Base-by-base conservation (phyloP, 2,113 vertebrate genomes). In the Cephalophus harveyi region DNA sequence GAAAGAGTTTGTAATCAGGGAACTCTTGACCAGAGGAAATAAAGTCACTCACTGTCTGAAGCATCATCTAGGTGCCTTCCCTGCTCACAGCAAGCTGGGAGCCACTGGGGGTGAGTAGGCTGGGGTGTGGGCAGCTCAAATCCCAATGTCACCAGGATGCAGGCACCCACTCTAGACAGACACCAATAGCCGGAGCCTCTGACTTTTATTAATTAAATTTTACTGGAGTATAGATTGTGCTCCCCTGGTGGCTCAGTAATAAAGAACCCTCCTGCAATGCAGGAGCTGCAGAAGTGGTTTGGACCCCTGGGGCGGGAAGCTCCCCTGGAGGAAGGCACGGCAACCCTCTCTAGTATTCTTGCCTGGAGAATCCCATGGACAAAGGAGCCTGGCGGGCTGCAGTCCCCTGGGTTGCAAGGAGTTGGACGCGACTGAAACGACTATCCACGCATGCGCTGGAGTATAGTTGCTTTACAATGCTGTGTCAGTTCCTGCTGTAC, bases 361-460 rank as follows among this genome's bases (percentile, higher is more conserved):
- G 36, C 71, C 71, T 76, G 23, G 71, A 25, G 40, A 76, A 27
- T 76, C 71, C 71, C 71, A 76, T 76, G 71, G 6, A 14, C 71
- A 43, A 0, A 76, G 71, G 36, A 76, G 11, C 71, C 36, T 43
- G 71, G 71, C 11, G 1, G 36, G 23, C 36, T 74, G 7, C 71
- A 40, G 71, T 43, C 36, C 36, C 23, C 1, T 1, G 71, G 23
- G 12, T 43, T 43, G 71, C n/a, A 27, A 43, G 36, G 71, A 76
- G 71, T 27, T 43, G 11, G 71, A 76, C 36, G 13, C 0, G 3
- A 14, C 36, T 76, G 23, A 43, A 43, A 23, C 1, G 7, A 25
- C 36, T 7, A 14, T 71, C 67, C n/a, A 12, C 0, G 1, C n/a
- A 40, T 11, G 19, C n/a, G 1, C n/a, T 40, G n/a, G 67, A 40